Conservation (phyloP, 2,888 invertebrate genomes). For the Xestia rhomboidea region DNA sequence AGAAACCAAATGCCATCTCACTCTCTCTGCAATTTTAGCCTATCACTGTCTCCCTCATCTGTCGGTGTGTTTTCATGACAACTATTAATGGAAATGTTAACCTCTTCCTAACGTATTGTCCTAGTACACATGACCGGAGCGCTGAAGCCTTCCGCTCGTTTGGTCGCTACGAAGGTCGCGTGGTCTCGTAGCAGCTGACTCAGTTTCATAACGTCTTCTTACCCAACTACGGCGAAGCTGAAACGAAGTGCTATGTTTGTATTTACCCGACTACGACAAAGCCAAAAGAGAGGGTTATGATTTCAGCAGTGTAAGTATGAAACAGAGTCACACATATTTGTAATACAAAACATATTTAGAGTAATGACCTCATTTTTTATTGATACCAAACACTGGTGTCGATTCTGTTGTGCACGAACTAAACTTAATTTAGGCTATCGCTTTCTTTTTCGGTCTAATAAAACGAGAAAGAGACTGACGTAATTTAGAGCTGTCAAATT, state of each 20-base stretch:
- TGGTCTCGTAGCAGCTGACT: background rate
- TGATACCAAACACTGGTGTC: background rate
- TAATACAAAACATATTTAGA: no score
- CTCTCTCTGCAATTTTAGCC: background rate
- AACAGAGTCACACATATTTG: no score
- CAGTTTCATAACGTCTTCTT: background rate
- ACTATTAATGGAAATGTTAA: background rate
- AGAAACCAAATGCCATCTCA: background rate
- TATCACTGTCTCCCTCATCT: background rate
- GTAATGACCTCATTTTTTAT: background rate
- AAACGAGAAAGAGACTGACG: no score
- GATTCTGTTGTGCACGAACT: background rate
- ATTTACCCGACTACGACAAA: no score
- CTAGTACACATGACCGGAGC: constrained; percentile 19
- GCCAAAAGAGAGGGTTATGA: rapidly evolving
- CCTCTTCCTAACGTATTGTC: background rate
- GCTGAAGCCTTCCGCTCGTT: constrained; percentile 23
- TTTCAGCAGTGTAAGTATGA: no score
- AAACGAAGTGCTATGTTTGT: background rate
- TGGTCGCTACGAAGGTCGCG: background rate
- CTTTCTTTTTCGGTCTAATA: no score
- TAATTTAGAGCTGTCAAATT: no score
- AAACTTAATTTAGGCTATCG: no score
- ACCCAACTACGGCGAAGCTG: background rate
- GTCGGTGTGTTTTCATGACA: background rate